Conservation (phyloP, 2,113 vertebrate genomes). For the Uria aalge region DNA sequence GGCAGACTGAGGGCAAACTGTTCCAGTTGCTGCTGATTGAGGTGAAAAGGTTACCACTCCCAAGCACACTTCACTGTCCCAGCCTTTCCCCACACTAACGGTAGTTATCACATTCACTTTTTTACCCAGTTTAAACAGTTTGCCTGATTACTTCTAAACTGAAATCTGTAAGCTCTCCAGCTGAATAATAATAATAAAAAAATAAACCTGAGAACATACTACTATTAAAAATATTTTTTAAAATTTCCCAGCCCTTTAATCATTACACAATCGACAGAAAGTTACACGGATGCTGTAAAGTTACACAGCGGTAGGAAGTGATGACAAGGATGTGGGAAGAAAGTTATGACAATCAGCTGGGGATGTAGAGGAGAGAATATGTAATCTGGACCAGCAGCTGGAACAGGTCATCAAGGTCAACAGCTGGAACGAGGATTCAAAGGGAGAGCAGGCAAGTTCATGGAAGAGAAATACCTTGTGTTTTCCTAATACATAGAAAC, state of each 20-base stretch:
- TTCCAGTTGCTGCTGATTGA: neutral
- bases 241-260: neutral
- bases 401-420: neutral
- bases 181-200: neutral
- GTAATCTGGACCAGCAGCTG: neutral
- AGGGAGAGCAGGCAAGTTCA: neutral
- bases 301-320: neutral
- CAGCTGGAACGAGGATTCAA: neutral
- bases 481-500: neutral
- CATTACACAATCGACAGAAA: neutral
- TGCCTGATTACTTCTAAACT: neutral
- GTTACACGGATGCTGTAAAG: neutral
- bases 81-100: neutral
- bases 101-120: neutral
- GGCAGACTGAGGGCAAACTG: neutral
- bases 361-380: neutral
- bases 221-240: neutral
- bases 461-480: neutral
- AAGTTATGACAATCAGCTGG: neutral
- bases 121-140: neutral
- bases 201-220: neutral
- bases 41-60: neutral
- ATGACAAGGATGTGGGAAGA: neutral
- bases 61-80: neutral
- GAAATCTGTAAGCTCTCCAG: neutral